A percentile compares a stretch with the other conserved stretches of the same genome.
These are phyloP conservation scores for Hydroisotoma schaefferi DNA, from an alignment of 2,888 invertebrate genomes.

Conservation along the genomic window DNA sequence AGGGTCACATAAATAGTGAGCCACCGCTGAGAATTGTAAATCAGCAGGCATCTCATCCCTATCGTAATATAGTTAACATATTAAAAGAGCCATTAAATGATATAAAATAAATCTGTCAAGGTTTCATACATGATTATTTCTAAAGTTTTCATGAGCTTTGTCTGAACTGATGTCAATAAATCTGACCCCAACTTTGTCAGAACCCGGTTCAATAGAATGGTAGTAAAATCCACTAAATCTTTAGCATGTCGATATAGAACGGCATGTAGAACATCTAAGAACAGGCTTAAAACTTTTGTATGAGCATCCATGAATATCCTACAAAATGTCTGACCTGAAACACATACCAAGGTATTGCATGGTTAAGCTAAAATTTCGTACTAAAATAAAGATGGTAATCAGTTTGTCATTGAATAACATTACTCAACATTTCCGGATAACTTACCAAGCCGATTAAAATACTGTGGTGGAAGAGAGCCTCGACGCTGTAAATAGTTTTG, in stretches of 20 bases:
- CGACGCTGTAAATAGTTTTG: conserved; percentile 65
- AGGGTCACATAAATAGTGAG: conserved; percentile 79
- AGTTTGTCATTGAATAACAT: too few relatives aligned
- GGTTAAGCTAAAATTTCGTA: too few relatives aligned
- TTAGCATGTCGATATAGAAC: conserved; percentile 78
- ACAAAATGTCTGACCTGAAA: conserved; percentile 48
- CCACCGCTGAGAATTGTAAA: conserved; percentile 60
- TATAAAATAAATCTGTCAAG: background rate
- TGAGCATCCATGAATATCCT: conserved; percentile 97
- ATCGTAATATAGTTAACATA: too few relatives aligned
- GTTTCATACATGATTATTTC: conserved; percentile 65
- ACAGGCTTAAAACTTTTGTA: conserved; percentile 86
- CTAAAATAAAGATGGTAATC: too few relatives aligned
- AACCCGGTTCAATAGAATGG: conserved; percentile 78
- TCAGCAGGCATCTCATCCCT: conserved; percentile 62
- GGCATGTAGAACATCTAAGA: conserved; percentile 89
- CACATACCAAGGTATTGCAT: too few relatives aligned
- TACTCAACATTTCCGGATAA: conserved; percentile 9
- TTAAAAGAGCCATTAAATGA: background rate
- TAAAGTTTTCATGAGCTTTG: conserved; percentile 81
- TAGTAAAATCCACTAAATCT: conserved; percentile 89
- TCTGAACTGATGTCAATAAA: conserved; percentile 83
- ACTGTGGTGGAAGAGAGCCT: conserved; percentile 46
- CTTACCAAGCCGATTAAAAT: conserved; percentile 47
- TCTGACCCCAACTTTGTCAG: conserved; percentile 89